Percentiles rank a stretch among this genome's conserved stretches.
These are phyloP conservation scores for Papilio protenor DNA, from an alignment of 2,888 invertebrate species.

Conservation along the genomic window DNA sequence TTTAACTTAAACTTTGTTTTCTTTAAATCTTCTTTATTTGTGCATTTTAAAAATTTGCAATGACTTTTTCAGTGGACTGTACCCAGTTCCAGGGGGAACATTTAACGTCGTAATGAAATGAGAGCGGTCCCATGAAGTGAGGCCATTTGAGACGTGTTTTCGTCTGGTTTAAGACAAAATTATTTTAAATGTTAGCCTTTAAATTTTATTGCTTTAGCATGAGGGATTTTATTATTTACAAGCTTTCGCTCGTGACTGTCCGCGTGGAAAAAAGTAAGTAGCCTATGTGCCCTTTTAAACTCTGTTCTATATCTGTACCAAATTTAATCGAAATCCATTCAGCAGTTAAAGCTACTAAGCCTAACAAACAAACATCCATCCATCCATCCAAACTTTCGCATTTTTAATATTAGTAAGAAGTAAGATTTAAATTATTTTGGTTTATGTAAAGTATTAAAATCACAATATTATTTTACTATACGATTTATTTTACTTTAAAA, in stretches of 20 bases:
- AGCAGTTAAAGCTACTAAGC: too few relatives aligned
- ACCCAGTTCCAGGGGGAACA: conserved; percentile 22
- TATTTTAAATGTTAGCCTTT: conserved; percentile 32
- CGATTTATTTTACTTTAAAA: background rate
- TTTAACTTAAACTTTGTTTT: background rate
- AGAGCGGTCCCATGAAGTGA: conserved; percentile 33
- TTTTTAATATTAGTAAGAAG: too few relatives aligned
- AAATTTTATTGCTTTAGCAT: conserved; percentile 14
- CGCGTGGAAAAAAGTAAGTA: too few relatives aligned
- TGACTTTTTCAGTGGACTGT: conserved; percentile 33
- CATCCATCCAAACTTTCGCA: too few relatives aligned
- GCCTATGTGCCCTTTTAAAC: too few relatives aligned
- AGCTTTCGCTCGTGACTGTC: too few relatives aligned
- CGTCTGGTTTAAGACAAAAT: conserved; percentile 32
- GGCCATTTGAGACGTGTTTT: conserved; percentile 37
- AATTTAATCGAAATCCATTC: too few relatives aligned
- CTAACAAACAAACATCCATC: too few relatives aligned
- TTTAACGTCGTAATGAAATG: conserved; percentile 36
- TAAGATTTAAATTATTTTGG: background rate
- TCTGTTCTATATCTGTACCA: too few relatives aligned
- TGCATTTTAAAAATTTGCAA: background rate
- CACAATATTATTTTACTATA: background rate
- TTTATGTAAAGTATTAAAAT: background rate
- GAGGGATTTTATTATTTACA: conserved; percentile 12
- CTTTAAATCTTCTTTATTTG: background rate